Conservation (phyloP, 2,113 vertebrate species). For the Malurus cyaneus region DNA sequence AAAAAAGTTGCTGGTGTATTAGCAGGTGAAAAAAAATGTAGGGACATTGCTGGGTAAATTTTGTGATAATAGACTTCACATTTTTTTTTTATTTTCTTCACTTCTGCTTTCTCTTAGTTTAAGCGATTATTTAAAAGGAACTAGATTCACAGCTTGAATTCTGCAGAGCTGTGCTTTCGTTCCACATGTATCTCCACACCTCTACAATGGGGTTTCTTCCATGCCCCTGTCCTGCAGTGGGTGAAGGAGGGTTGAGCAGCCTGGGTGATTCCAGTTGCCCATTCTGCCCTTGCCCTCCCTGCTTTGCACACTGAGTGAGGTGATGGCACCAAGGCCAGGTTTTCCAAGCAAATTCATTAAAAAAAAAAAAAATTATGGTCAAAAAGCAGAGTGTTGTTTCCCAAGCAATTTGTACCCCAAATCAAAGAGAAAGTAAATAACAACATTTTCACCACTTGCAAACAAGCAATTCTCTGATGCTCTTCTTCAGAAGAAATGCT, state of each 20-base stretch:
- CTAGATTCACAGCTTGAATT: background rate
- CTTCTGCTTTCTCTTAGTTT: background rate
- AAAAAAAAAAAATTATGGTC: background rate
- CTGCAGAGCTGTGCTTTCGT: background rate
- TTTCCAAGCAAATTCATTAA: background rate
- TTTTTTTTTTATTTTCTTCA: background rate
- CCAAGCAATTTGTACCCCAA: rapidly evolving
- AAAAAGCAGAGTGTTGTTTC: background rate
- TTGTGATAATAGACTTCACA: background rate
- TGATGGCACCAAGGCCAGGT: background rate
- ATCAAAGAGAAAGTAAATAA: background rate
- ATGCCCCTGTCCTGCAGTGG: background rate
- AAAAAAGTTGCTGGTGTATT: background rate
- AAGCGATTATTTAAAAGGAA: background rate
- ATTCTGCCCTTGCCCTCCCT: background rate
- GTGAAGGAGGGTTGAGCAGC: background rate
- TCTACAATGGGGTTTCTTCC: background rate
- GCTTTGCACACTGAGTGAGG: background rate
- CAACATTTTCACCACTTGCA: background rate
- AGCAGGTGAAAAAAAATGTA: slow-evolving; percentile 17
- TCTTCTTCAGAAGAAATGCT: background rate
- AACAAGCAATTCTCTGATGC: background rate
- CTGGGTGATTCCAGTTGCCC: background rate
- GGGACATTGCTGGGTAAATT: background rate
- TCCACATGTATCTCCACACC: background rate